A percentile compares a stretch with the other conserved stretches of the same genome.
Conservation (phyloP, 2,888 invertebrate species). For the Bedellia somnulentella region DNA sequence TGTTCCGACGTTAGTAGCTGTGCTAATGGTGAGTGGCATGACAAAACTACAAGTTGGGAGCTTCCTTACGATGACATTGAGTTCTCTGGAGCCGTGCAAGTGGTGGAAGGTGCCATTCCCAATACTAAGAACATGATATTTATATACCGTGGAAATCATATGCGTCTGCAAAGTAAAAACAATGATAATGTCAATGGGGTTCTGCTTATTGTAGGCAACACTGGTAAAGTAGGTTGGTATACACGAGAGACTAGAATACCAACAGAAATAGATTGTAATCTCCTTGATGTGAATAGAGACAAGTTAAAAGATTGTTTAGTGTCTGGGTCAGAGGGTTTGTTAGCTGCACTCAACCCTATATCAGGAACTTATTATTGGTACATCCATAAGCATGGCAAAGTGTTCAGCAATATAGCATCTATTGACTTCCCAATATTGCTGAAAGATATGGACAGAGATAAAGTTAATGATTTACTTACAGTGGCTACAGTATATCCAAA, state of each 20-base stretch:
- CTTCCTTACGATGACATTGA: conserved; percentile 69
- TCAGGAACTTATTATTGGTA: conserved; percentile 61
- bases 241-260: conserved; percentile 70
- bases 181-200: conserved; percentile 65
- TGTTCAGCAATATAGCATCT: conserved; percentile 53
- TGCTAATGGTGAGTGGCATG: conserved; percentile 51
- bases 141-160: conserved; percentile 70
- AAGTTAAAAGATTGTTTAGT: conserved; percentile 75
- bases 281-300: conserved; percentile 73
- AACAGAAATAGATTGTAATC: conserved; percentile 70
- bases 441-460: conserved; percentile 73
- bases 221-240: conserved; percentile 75
- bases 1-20: conserved; percentile 73
- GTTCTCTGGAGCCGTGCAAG: conserved; percentile 69
- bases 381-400: conserved; percentile 56
- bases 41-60: conserved; percentile 69
- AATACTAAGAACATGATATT: conserved; percentile 73
- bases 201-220: conserved; percentile 68
- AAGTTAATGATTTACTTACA: conserved; percentile 68
- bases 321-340: conserved; percentile 67
- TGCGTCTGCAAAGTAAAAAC: conserved; percentile 49
- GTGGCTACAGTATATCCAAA: conserved; percentile 55
- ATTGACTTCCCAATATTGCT: conserved; percentile 71
- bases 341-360: conserved; percentile 54
- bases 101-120: conserved; percentile 65